These are phyloP conservation scores for Babylonia areolata DNA, from an alignment of 1,140 invertebrate genomes.

Conservation along the genomic window DNA sequence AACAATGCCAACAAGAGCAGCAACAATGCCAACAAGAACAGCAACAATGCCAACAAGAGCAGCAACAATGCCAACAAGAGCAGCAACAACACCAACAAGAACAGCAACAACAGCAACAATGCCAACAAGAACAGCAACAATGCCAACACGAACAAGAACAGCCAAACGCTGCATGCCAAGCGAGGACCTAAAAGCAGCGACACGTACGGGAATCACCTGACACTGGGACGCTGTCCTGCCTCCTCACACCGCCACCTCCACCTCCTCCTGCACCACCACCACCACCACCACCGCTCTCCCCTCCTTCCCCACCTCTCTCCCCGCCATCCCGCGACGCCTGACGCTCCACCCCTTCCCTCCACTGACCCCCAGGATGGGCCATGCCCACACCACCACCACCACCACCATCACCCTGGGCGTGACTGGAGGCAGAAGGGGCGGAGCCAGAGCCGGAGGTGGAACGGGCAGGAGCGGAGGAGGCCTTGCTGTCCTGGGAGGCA, in stretches of 20 bases:
- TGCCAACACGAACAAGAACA: background rate
- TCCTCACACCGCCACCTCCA: background rate
- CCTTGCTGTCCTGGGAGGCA: background rate
- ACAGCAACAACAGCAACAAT: too few species aligned
- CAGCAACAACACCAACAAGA: too few species aligned
- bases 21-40: too few species aligned
- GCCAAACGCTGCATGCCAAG: background rate
- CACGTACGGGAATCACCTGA: conserved; percentile 43
- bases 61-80: too few species aligned
- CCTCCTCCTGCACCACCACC: background rate
- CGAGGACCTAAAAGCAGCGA: conserved; percentile 15
- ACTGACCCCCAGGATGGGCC: background rate
- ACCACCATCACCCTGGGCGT: too few species aligned
- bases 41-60: too few species aligned
- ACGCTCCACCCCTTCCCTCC: background rate
- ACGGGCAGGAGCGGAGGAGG: background rate
- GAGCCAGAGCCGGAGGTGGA: background rate
- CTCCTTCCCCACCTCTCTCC: background rate
- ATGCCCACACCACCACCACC: too few species aligned
- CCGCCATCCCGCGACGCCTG: background rate
- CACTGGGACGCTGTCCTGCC: conserved; percentile 6
- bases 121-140: background rate
- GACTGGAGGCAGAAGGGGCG: background rate
- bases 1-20: too few species aligned
- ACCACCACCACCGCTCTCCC: too few species aligned